Percentiles rank a stretch among this genome's conserved stretches.
phyloP scores from a whole-genome alignment of 2,888 invertebrate species.

The Drosophila maculinotata region DNA sequence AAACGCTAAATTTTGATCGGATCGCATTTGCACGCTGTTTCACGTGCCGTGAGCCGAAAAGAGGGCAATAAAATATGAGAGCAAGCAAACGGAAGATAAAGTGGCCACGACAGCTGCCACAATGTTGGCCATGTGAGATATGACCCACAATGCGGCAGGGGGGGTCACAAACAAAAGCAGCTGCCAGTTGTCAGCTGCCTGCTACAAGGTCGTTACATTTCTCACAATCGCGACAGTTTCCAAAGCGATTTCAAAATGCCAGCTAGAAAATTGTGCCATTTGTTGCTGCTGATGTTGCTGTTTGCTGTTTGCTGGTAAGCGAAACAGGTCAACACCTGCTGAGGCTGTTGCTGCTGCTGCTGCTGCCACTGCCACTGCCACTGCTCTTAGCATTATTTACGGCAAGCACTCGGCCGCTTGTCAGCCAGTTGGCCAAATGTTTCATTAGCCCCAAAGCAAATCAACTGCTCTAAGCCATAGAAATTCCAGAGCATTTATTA shows the following conservation, averaged over 20 bases:
- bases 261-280: conserved; percentile 64
- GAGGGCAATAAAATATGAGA: conserved; percentile 49
- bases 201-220: conserved; percentile 60
- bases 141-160: no score
- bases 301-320: conserved; percentile 4
- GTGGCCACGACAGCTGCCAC: conserved; percentile 41
- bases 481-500: conserved; percentile 73
- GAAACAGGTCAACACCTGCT: conserved; percentile 47
- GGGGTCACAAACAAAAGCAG: conserved; percentile 20
- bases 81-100: conserved; percentile 45
- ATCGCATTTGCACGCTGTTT: conserved; percentile 55
- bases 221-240: conserved; percentile 58
- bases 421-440: conserved; percentile 23
- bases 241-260: conserved; percentile 59
- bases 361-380: no score
- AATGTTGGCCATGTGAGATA: conserved; percentile 29
- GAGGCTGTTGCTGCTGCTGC: conserved; percentile 39
- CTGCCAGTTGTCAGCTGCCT: conserved; percentile 4
- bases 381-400: conserved; percentile 48
- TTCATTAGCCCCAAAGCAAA: conserved; percentile 26
- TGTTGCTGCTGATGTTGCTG: conserved; percentile 41
- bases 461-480: conserved; percentile 54
- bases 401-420: conserved; percentile 10
- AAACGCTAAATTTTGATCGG: conserved; percentile 43
- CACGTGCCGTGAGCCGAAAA: conserved; percentile 27